Evolutionary conservation across 2,113 vertebrate genomes (phyloP).

Genomic region (Brachyhypopomus gauderio): DNA sequence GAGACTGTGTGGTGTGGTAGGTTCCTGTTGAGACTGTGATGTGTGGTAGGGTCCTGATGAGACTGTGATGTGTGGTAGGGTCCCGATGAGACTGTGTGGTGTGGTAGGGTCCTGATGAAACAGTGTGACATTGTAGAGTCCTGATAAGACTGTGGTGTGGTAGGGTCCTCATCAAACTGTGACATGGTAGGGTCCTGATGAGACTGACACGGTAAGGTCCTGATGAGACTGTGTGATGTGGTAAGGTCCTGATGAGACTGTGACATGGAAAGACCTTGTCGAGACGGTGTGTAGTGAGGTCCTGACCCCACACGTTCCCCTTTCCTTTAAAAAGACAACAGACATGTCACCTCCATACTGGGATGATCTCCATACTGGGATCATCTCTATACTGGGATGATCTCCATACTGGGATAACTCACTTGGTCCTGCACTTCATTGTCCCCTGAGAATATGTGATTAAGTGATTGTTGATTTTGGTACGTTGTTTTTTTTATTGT

Average conservation of each 20-base stretch:
- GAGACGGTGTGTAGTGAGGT: conserved; percentile 60
- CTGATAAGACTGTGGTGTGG: conserved; percentile 61
- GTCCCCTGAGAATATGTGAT: conserved; percentile 17
- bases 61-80: conserved; percentile 61
- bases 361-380: conserved; percentile 1
- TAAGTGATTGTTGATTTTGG: conserved; percentile 36
- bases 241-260: too few species aligned
- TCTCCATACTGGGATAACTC: conserved; percentile 16
- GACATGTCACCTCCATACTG: background rate
- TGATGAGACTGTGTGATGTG: too few species aligned
- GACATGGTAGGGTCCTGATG: conserved; percentile 57
- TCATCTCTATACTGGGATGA: too few species aligned
- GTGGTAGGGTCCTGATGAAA: conserved; percentile 48
- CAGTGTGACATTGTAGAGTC: too few species aligned
- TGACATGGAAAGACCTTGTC: conserved; percentile 40
- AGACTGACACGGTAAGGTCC: conserved; percentile 57
- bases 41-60: conserved; percentile 59
- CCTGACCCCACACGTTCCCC: too few species aligned
- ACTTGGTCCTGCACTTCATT: conserved; percentile 17
- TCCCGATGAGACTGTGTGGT: conserved; percentile 59
- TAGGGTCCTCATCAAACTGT: conserved; percentile 54
- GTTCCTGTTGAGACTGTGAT: conserved; percentile 53
- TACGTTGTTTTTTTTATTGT: conserved; percentile 26
- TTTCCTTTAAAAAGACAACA: conserved; percentile 12
- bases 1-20: too few species aligned